Percentiles rank a stretch among this genome's conserved stretches.
Evolutionary conservation across 2,888 invertebrate genomes (phyloP).

Genomic region (Drosophila borealis): DNA sequence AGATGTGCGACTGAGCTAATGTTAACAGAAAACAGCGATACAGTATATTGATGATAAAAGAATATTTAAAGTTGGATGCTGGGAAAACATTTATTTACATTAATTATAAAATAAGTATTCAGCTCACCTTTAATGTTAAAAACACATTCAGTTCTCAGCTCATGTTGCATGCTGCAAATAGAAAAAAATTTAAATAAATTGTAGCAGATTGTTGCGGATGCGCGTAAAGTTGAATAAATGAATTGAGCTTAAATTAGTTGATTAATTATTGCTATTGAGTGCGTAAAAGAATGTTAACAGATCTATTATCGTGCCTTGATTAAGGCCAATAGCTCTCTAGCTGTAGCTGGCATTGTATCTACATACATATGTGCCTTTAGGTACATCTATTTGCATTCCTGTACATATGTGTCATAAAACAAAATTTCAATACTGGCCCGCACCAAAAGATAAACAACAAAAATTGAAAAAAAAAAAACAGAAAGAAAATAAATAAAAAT

Average conservation of each 20-base stretch:
- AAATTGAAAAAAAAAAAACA: conserved; percentile 4
- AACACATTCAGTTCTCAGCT: conserved; percentile 1
- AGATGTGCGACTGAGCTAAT: neutral
- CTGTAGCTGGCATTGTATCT: conserved; percentile 2
- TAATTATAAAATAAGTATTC: neutral
- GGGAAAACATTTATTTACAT: too few species aligned
- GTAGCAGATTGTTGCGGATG: too few species aligned
- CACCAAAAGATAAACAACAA: conserved; percentile 36
- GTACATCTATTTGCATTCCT: too few species aligned
- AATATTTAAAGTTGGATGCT: too few species aligned
- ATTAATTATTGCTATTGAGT: conserved; percentile 59
- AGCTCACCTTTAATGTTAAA: conserved; percentile 1
- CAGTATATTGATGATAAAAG: too few species aligned
- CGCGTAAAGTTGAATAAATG: neutral
- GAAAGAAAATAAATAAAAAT: neutral
- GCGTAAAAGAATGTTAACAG: conserved; percentile 63
- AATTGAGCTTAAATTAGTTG: conserved; percentile 25
- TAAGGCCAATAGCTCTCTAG: conserved; percentile 14
- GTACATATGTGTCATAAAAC: conserved; percentile 18
- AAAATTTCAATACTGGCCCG: conserved; percentile 43
- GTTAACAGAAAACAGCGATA: too few species aligned
- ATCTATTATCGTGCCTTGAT: conserved; percentile 50
- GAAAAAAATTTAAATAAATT: conserved; percentile 1
- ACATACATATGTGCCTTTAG: too few species aligned
- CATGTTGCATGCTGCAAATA: conserved; percentile 34